Evolutionary conservation across 2,797 vertebrate genomes (phyloP).

Genomic region (Clarias fuscus): DNA sequence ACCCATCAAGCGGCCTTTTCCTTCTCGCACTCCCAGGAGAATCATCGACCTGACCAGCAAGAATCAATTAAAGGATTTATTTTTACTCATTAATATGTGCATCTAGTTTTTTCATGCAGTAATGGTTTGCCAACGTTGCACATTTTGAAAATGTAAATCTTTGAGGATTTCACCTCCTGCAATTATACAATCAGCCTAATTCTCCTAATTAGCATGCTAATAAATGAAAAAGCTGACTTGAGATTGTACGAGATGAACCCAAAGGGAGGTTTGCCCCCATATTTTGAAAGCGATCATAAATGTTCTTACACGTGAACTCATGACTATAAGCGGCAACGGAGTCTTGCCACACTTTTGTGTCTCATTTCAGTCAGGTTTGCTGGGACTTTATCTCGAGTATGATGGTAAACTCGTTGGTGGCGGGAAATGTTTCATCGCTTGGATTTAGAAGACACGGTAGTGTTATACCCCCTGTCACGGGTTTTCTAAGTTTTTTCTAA

Average conservation of each 20-base stretch:
- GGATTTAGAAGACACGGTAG: background rate
- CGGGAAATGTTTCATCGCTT: background rate
- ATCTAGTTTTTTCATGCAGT: background rate
- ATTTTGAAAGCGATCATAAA: background rate
- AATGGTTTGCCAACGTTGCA: background rate
- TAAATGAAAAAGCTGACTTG: slow-evolving; percentile 27
- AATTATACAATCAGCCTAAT: slow-evolving; percentile 36
- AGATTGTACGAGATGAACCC: background rate
- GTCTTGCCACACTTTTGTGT: background rate
- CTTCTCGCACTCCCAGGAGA: no score
- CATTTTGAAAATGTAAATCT: background rate
- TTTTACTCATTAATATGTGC: background rate
- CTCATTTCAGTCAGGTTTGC: background rate
- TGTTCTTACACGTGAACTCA: background rate
- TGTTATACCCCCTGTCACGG: background rate
- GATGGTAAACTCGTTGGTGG: background rate
- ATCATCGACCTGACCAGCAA: background rate
- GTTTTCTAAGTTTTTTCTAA: background rate
- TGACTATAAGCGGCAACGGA: background rate
- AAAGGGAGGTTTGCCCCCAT: background rate
- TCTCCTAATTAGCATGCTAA: slow-evolving; percentile 32
- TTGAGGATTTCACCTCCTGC: background rate
- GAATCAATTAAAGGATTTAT: background rate
- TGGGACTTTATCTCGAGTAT: background rate
- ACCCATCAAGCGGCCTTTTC: background rate